These are phyloP conservation scores for Glossosoma conforme DNA, from an alignment of 1,140 invertebrate genomes.

Conservation along the genomic window DNA sequence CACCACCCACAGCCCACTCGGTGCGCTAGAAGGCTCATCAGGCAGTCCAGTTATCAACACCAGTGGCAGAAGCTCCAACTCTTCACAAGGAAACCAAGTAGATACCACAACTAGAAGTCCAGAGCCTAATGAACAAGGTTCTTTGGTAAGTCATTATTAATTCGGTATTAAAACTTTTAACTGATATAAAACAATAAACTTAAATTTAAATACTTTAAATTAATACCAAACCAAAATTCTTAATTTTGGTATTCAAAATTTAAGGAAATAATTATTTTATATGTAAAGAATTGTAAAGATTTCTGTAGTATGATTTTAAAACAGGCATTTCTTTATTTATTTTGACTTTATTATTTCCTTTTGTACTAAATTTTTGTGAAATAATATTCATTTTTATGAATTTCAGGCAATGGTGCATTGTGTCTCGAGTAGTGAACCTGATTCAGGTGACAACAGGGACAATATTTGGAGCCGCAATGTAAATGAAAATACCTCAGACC, in stretches of 20 bases:
- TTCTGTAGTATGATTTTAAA: too few relatives aligned
- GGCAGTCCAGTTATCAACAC: constrained; percentile 54
- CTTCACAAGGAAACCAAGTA: constrained; percentile 49
- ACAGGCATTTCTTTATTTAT: too few relatives aligned
- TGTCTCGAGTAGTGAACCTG: constrained; percentile 76
- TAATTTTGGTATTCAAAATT: too few relatives aligned
- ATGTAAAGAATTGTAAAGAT: too few relatives aligned
- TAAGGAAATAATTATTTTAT: too few relatives aligned
- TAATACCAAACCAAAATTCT: too few relatives aligned
- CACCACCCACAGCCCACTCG: constrained; percentile 69
- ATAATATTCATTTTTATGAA: background rate
- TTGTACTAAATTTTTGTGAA: background rate
- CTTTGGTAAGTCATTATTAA: constrained; percentile 48
- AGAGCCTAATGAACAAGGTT: constrained; percentile 42
- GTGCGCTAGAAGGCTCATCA: constrained; percentile 35
- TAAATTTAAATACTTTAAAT: too few relatives aligned
- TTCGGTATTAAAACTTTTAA: too few relatives aligned
- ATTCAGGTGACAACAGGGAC: constrained; percentile 55
- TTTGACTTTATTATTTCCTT: background rate
- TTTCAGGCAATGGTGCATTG: constrained; percentile 77
- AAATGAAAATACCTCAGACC: constrained; percentile 19
- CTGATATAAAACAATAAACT: background rate
- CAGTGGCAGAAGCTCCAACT: constrained; percentile 47
- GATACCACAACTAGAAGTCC: constrained; percentile 48
- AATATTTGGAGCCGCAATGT: constrained; percentile 31